Evolutionary conservation across 1,140 invertebrate species (phyloP), one percentile per base, ranked within the genome.

Genomic region (Neotoxoptera formosana): DNA sequence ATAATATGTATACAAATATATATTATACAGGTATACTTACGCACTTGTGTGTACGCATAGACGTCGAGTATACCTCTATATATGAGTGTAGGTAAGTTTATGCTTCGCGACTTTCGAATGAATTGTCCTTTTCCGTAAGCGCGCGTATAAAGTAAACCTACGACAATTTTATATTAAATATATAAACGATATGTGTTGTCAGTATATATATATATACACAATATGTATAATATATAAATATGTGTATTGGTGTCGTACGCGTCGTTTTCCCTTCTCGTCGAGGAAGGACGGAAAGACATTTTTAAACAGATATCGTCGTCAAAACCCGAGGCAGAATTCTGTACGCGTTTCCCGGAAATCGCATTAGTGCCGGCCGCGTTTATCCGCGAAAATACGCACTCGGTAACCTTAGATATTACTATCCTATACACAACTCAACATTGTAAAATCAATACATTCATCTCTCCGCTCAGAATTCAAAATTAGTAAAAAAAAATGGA

Each of bases 71-170:
- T n/a, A 76, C 30, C 56, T 60, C 30, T 76, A 76, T 76, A 76
- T 76, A 76, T 17, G 60, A 76, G 30, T 76, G 7, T 76, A n/a
- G 14, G 30, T 76, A 76, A 76, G 60, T 76, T 76, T 76, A 17
- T n/a, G 60, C 60, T 20, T 41, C 89, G 89, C 20, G 56, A 67
- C 89, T 90, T 90, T 90, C 89, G 89, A 90, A 90, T 67, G 53
- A 67, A 90, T 90, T 90, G 41, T 90, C 89, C 89, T 41, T 90
- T 90, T 90, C 60, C 17, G 53, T 67, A 67, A 90, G 41, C 41
- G 89, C 17, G 6, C 21, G 21, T 67, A 60, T 30, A 53, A 3
- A 21, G 21, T 6, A 76, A 67, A 76, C n/a, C 60, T 76, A n/a
- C 60, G n/a, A 76, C 60, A 30, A 76, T 76, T 76, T 76, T 76